Evolutionary conservation across 2,888 invertebrate genomes (phyloP).

Genomic region (Andrena fulva): DNA sequence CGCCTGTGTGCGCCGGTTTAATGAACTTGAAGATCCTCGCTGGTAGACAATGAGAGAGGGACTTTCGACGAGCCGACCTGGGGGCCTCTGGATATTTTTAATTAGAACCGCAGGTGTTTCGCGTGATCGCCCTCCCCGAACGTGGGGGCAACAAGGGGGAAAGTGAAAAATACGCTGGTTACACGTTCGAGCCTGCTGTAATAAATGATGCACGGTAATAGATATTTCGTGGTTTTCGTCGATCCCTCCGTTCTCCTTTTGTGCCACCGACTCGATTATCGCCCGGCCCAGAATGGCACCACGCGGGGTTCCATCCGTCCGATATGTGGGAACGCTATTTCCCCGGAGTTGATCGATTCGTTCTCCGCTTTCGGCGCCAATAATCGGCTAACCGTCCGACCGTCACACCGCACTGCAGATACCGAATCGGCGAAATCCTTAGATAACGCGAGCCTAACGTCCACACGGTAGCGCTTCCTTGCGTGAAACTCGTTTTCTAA

Average conservation of each 20-base stretch:
- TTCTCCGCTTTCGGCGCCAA: slow-evolving; percentile 38
- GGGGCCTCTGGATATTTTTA: slow-evolving; percentile 37
- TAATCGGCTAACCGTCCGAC: slow-evolving; percentile 43
- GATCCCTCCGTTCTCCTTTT: slow-evolving; percentile 4
- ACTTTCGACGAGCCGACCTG: slow-evolving; percentile 13
- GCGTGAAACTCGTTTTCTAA: slow-evolving; percentile 43
- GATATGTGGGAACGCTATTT: slow-evolving; percentile 57
- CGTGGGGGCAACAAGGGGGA: background rate
- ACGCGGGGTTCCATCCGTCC: slow-evolving; percentile 19
- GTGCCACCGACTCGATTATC: slow-evolving; percentile 2
- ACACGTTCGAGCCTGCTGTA: slow-evolving; percentile 1
- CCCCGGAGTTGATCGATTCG: slow-evolving; percentile 41
- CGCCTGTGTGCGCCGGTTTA: slow-evolving; percentile 57
- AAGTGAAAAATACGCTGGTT: slow-evolving; percentile 32
- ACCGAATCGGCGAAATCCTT: slow-evolving; percentile 50
- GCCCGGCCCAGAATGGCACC: background rate
- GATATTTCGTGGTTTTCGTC: slow-evolving; percentile 9
- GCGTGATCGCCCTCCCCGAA: slow-evolving; percentile 55
- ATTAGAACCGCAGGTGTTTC: slow-evolving; percentile 73
- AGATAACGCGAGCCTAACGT: slow-evolving; percentile 50
- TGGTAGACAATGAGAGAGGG: slow-evolving; percentile 65
- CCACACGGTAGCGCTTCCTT: slow-evolving; percentile 31
- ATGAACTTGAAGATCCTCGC: slow-evolving; percentile 68
- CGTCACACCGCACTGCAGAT: slow-evolving; percentile 62
- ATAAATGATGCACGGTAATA: slow-evolving; percentile 23